These are phyloP conservation scores for Sebastes goodei DNA, from an alignment of 2,797 vertebrate genomes.

Conservation along the genomic window DNA sequence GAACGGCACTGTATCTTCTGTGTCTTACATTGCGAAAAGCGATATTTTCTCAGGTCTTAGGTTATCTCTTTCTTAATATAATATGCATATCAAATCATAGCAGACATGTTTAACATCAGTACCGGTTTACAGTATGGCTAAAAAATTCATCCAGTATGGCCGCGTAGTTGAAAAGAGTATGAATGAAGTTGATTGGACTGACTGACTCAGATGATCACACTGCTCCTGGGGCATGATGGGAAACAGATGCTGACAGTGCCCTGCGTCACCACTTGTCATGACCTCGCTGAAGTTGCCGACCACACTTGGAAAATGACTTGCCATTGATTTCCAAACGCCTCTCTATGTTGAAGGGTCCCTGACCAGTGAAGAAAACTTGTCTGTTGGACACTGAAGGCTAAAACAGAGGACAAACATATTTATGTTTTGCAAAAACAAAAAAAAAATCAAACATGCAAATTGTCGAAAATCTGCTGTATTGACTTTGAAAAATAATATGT, in stretches of 20 bases:
- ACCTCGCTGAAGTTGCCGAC: slow-evolving; percentile 53
- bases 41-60: slow-evolving; percentile 82
- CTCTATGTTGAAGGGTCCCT: slow-evolving; percentile 37
- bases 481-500: slow-evolving; percentile 71
- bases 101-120: slow-evolving; percentile 63
- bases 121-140: slow-evolving; percentile 50
- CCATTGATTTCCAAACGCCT: slow-evolving; percentile 55
- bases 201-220: slow-evolving; percentile 40
- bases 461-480: slow-evolving; percentile 79
- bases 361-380: slow-evolving; percentile 42
- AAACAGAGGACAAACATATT: slow-evolving; percentile 56
- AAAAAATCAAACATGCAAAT: slow-evolving; percentile 67
- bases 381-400: slow-evolving; percentile 57
- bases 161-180: slow-evolving; percentile 21
- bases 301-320: slow-evolving; percentile 54
- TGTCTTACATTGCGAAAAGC: slow-evolving; percentile 74
- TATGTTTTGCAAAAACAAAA: slow-evolving; percentile 59
- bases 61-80: slow-evolving; percentile 68
- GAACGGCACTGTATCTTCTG: slow-evolving; percentile 65
- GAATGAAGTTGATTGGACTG: slow-evolving; percentile 52
- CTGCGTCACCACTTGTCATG: slow-evolving; percentile 54
- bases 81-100: slow-evolving; percentile 76
- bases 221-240: slow-evolving; percentile 49
- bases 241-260: slow-evolving; percentile 57
- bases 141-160: slow-evolving; percentile 23